phyloP scores from a whole-genome alignment of 2,113 vertebrate genomes.

The Nematolebias whitei region DNA sequence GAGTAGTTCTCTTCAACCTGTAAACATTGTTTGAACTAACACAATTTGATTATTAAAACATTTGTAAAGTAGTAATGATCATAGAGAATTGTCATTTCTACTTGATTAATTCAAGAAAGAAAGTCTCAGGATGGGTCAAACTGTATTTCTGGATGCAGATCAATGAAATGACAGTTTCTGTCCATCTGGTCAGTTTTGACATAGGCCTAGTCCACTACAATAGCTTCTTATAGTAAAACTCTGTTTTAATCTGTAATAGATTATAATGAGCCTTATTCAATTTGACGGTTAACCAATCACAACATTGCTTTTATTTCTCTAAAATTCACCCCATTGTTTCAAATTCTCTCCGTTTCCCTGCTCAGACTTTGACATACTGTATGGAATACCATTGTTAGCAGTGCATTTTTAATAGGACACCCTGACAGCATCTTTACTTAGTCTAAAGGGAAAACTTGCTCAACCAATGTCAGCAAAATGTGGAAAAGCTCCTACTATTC shows the following conservation, averaged over 20 bases:
- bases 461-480: conserved; percentile 22
- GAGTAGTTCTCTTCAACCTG: too few relatives aligned
- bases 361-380: neutral
- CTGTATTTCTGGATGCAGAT: too few relatives aligned
- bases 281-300: conserved; percentile 5
- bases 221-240: too few relatives aligned
- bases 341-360: neutral
- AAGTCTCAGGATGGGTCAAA: too few relatives aligned
- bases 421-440: neutral
- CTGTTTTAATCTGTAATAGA: conserved; percentile 19
- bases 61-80: too few relatives aligned
- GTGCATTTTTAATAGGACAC: neutral
- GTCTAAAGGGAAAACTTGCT: conserved; percentile 1
- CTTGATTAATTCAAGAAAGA: too few relatives aligned
- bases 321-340: neutral
- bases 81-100: too few relatives aligned
- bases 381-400: neutral
- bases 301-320: neutral
- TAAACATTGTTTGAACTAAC: too few relatives aligned
- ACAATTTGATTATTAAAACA: too few relatives aligned
- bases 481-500: conserved; percentile 18
- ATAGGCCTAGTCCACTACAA: too few relatives aligned
- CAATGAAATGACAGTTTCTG: too few relatives aligned
- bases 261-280: conserved; percentile 13
- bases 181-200: too few relatives aligned